Base-by-base conservation (phyloP, 1,140 invertebrate genomes). In the Formica selysi region DNA sequence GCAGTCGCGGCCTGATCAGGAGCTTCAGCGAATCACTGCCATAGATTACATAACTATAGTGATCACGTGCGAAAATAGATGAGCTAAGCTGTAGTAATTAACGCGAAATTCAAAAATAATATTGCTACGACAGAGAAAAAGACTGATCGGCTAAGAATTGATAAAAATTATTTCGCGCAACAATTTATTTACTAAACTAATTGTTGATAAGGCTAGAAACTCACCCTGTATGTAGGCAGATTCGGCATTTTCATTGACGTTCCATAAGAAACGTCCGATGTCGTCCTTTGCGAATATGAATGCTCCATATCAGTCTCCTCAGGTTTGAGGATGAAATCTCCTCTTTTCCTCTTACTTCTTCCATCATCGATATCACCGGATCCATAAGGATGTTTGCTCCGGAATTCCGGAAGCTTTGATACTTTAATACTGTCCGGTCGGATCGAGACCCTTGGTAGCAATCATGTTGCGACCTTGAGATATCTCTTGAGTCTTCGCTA, bases 271-370 rank as follows among this genome's bases (percentile, higher is more conserved):
- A 76, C n/a, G 32, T 67, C 38, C 78, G 87, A 92, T 95, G 93
- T 93, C 95, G 95, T 89, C 94, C 94, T 81, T 95, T 95, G n/a
- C 95, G 92, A 89, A 95, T 95, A 89, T 95, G 92, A 86, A 95
- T 95, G 91, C 92, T 95, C 95, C 95, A 95, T 41, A 87, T 88
- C 87, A 89, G 93, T 95, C 94, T 95, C 84, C 94, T 92, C 62
- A 95, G 87, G 87, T 95, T 95, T 22, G 94, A 91, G 62, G 94
- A 94, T 19, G 95, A 95, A n/a, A 90, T 94, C 80, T 95, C 94
- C 76, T 95, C 94, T 87, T 91, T 91, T 71, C 94, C 94, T 88
- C 94, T 92, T 76, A 93, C 92, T 54, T 65, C 84, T 67, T 86
- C 88, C 87, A 92, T 91, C 70, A 41, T 81, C 62, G 85, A 62